These are phyloP conservation scores for Ciconia boyciana DNA, from an alignment of 2,113 vertebrate species.

Conservation along the genomic window DNA sequence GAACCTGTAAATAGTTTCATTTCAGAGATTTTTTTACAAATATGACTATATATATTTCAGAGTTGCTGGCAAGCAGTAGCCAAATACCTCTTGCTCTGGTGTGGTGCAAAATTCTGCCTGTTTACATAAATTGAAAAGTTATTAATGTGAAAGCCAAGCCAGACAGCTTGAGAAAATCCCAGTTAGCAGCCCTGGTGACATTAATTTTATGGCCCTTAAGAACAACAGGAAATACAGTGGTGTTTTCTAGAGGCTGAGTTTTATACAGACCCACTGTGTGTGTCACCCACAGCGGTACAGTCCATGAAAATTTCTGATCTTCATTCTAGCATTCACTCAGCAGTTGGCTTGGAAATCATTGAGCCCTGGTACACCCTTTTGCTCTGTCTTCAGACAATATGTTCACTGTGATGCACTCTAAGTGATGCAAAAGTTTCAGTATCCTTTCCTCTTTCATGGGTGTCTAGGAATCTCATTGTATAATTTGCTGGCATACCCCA, in stretches of 20 bases:
- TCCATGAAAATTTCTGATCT: neutral
- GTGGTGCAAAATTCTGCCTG: neutral
- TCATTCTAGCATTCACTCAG: neutral
- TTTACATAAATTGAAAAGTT: neutral
- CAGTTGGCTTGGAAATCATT: neutral
- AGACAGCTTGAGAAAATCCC: neutral
- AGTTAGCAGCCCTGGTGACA: neutral
- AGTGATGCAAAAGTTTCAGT: neutral
- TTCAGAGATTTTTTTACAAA: neutral
- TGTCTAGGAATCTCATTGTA: neutral
- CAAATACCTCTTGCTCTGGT: neutral
- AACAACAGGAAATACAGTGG: neutral
- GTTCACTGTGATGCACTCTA: neutral
- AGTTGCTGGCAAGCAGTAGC: neutral
- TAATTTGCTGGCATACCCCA: neutral
- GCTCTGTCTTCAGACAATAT: neutral
- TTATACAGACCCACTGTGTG: neutral
- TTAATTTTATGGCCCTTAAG: neutral
- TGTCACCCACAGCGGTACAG: neutral
- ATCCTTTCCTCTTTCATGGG: neutral
- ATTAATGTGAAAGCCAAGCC: neutral
- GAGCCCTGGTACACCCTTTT: fast-evolving
- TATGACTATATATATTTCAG: neutral
- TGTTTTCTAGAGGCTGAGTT: neutral
- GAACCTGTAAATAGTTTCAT: neutral